Evolutionary conservation across 1,140 invertebrate genomes (phyloP), one percentile per base, ranked within the genome.

Genomic region (Calephelis virginiensis): DNA sequence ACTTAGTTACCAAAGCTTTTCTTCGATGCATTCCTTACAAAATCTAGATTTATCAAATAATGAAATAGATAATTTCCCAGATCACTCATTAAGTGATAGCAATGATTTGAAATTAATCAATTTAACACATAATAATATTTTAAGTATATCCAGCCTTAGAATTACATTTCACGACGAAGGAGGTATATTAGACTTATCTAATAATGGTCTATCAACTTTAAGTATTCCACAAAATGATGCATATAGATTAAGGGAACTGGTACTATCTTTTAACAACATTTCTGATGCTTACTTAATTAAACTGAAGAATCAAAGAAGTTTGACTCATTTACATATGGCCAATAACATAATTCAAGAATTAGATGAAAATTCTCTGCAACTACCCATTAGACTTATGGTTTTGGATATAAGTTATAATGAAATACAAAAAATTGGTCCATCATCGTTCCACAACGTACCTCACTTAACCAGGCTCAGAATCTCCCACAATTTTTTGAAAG

Each of bases 21-120:
- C 63, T 0, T 71, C 63, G 0, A 89, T 90, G 86, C 71, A 50
- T 6, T 83, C 80, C 62, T 78, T 90, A 28, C 77, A 85, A 60
- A 89, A 84, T 63, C 72, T 90, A 38, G 86, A 90, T 72, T 67
- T 90, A 14, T 90, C 88, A 6, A 56, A 82, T 64, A 90, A 90
- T 61, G 40, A 64, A n/a, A 73, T 90, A 40, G 70, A 86, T 14
- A 76, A 74, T 40, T 76, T 88, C 3, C 82, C 85, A 0, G 79
- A 80, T 60, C 66, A 82, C 60, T 72, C 75, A 9, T 77, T 90
- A 43, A 73, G 63, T 1, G 80, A 83, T 40, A 84, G 73, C 43
- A 71, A 77, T 14, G 74, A 77, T 63, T 71, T 89, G 43, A 83
- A 77, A 64, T 56, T 71, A 48, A 69, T 90, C 0, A 88, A 90